These are phyloP conservation scores for Drosophila aldrichi DNA, from an alignment of 2,888 invertebrate species.

Conservation along the genomic window DNA sequence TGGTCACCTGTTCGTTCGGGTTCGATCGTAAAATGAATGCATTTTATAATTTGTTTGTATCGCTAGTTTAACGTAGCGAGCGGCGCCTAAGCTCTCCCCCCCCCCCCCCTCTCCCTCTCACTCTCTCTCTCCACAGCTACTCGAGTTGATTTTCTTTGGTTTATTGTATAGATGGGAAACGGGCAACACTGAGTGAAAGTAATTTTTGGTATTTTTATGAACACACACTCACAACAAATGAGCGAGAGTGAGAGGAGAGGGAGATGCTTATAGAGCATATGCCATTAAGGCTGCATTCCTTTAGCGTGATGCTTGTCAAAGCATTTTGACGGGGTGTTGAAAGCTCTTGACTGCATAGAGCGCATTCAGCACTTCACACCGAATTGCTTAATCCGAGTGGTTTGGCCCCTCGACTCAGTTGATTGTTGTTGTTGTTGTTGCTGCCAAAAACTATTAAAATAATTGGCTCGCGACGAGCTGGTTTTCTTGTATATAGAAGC, in stretches of 20 bases:
- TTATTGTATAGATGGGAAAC: slow-evolving; percentile 11
- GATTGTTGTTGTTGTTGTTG: slow-evolving; percentile 27
- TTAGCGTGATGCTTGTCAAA: slow-evolving; percentile 61
- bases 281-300: slow-evolving; percentile 71
- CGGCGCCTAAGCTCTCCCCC: slow-evolving; percentile 43
- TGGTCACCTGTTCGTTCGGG: slow-evolving; percentile 44
- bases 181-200: slow-evolving; percentile 64
- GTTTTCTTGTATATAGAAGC: slow-evolving; percentile 69
- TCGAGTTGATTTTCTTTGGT: slow-evolving; percentile 39
- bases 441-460: slow-evolving; percentile 74
- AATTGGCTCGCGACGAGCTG: slow-evolving; percentile 71
- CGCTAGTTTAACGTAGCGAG: slow-evolving; percentile 46
- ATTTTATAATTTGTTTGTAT: slow-evolving; percentile 72
- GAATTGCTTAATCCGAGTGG: slow-evolving; percentile 71
- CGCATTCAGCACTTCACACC: slow-evolving; percentile 64
- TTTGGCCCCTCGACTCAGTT: slow-evolving; percentile 46
- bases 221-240: slow-evolving; percentile 10
- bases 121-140: slow-evolving; percentile 35
- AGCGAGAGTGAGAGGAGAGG: background rate
- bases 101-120: background rate
- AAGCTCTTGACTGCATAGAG: slow-evolving; percentile 61
- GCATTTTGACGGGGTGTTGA: slow-evolving; percentile 69
- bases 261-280: slow-evolving; percentile 6
- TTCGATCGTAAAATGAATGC: slow-evolving; percentile 52
- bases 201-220: slow-evolving; percentile 72